Conservation (phyloP, 2,888 invertebrate species). For the Hemaris fuciformis region DNA sequence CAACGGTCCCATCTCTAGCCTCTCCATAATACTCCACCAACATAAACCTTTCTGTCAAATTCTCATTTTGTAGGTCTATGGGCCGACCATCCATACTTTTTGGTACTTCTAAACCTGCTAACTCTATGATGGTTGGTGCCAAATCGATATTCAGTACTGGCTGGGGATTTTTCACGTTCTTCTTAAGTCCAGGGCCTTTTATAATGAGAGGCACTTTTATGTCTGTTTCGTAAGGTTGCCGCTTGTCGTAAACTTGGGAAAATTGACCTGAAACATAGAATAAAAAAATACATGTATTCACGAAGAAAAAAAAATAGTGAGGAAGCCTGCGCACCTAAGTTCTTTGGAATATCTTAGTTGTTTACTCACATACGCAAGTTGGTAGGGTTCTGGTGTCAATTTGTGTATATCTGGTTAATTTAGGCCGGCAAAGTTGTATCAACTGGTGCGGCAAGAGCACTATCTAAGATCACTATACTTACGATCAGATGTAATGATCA, state of each 20-base stretch:
- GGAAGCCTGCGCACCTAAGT: too few relatives aligned
- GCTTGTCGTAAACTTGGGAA: slow-evolving; percentile 92
- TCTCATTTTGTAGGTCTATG: slow-evolving; percentile 34
- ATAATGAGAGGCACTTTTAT: slow-evolving; percentile 91
- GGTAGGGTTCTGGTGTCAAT: too few relatives aligned
- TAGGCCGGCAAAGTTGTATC: too few relatives aligned
- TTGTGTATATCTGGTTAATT: too few relatives aligned
- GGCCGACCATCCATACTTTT: slow-evolving; percentile 83
- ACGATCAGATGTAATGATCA: too few relatives aligned
- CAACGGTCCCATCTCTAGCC: slow-evolving; percentile 78
- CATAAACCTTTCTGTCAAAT: slow-evolving; percentile 73
- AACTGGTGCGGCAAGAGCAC: too few relatives aligned
- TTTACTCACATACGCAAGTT: too few relatives aligned
- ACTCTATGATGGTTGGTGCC: slow-evolving; percentile 89
- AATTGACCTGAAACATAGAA: slow-evolving; percentile 86
- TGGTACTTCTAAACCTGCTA: slow-evolving; percentile 80
- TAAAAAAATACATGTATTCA: neutral
- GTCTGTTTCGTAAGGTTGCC: slow-evolving; percentile 95
- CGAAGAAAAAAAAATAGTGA: too few relatives aligned
- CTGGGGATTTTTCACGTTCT: slow-evolving; percentile 66
- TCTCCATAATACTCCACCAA: slow-evolving; percentile 93
- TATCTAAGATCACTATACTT: too few relatives aligned
- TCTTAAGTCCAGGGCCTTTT: slow-evolving; percentile 85
- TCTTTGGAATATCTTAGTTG: too few relatives aligned
- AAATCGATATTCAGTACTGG: slow-evolving; percentile 90